phyloP scores from a whole-genome alignment of 1,140 invertebrate species.

The Matsumurasca onukii region DNA sequence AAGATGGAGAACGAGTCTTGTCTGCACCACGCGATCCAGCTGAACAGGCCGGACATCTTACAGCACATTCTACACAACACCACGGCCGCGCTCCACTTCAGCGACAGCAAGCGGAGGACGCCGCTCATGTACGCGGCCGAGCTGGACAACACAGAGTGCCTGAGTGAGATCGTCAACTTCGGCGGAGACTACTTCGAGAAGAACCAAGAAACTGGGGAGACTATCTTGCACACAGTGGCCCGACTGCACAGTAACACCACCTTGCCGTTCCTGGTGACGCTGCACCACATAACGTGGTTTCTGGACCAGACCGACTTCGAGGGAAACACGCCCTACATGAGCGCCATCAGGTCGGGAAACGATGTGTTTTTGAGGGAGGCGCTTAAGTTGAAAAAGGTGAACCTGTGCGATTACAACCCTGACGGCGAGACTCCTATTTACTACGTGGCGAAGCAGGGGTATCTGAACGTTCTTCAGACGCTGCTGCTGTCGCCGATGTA shows the following conservation, averaged over 20 bases:
- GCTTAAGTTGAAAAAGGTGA: background rate
- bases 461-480: background rate
- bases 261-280: background rate
- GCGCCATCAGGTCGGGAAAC: background rate
- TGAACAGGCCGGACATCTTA: background rate
- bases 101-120: background rate
- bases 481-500: background rate
- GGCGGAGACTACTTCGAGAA: background rate
- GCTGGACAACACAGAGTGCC: background rate
- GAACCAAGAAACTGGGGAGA: background rate
- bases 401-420: background rate
- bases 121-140: constrained; percentile 16
- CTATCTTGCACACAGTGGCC: background rate
- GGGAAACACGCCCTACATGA: constrained; percentile 15
- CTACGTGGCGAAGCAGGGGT: constrained; percentile 4
- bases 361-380: background rate
- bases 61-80: background rate
- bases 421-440: constrained; percentile 11
- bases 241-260: background rate
- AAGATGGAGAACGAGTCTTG: background rate
- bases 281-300: background rate
- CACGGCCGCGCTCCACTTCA: background rate
- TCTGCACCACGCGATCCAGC: background rate
- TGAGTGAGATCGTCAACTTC: background rate
- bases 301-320: background rate